Percentiles rank a stretch among this genome's conserved stretches.
Conservation (phyloP, 2,888 invertebrate species). For the Anthophora plumipes region DNA sequence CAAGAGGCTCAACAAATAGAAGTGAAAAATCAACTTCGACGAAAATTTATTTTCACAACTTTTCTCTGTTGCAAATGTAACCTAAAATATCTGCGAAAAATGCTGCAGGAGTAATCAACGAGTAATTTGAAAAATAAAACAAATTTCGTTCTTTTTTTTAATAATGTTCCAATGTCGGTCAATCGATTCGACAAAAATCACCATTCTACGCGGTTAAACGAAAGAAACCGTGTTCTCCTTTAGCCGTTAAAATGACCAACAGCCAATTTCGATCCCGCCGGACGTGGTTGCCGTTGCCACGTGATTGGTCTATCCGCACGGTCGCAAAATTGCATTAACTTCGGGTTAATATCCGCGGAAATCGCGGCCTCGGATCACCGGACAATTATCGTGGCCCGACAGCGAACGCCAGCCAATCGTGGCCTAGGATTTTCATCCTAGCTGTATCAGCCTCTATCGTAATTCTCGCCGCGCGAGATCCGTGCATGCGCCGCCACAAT, state of each 20-base stretch:
- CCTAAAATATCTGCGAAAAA: no score
- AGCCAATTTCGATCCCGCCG: conserved; percentile 45
- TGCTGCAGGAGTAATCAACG: no score
- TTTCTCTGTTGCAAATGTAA: no score
- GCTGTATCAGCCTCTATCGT: conserved; percentile 31
- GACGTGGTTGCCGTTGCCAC: conserved; percentile 43
- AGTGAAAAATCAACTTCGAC: no score
- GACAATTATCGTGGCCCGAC: conserved; percentile 72
- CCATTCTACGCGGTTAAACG: background rate
- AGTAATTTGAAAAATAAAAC: no score
- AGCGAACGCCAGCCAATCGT: conserved; percentile 61
- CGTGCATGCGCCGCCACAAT: conserved; percentile 12
- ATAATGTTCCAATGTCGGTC: no score
- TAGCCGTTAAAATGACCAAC: conserved; percentile 4
- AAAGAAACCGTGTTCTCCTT: background rate
- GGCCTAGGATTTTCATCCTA: conserved; percentile 55
- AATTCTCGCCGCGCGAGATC: conserved; percentile 42
- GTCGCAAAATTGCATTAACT: conserved; percentile 71
- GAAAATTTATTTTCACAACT: no score
- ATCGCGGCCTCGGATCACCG: conserved; percentile 73
- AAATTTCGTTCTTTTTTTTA: no score
- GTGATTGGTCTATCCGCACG: conserved; percentile 63
- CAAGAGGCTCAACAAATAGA: no score
- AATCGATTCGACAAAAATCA: background rate
- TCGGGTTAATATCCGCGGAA: conserved; percentile 73